Conservation (phyloP, 2,888 invertebrate species). For the Melanchra persicariae region DNA sequence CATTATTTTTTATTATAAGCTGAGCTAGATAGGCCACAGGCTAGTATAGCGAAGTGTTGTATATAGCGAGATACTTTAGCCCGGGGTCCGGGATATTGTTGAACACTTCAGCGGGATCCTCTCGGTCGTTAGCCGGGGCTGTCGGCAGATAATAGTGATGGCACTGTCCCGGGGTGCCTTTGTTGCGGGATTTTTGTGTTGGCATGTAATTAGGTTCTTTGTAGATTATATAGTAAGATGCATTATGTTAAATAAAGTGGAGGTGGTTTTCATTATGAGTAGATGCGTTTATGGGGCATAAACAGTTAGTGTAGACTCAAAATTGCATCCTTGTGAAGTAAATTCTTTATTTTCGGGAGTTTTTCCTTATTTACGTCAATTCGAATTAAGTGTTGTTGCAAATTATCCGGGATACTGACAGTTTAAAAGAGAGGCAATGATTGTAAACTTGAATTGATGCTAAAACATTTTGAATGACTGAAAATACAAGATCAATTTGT, state of each 20-base stretch:
- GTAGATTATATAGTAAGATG: constrained; percentile 15
- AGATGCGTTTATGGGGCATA: not conserved
- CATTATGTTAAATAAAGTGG: constrained; percentile 2
- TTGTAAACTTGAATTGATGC: constrained; percentile 25
- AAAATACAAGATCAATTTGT: constrained; percentile 23
- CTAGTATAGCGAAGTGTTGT: constrained; percentile 42
- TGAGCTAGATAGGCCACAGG: constrained; percentile 53
- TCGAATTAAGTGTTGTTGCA: constrained; percentile 16
- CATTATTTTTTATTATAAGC: constrained; percentile 65
- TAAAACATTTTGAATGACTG: constrained; percentile 27
- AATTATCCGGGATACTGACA: not conserved
- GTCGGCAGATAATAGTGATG: constrained; percentile 67
- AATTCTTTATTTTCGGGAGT: constrained; percentile 10
- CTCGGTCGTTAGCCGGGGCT: constrained; percentile 65
- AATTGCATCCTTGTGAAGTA: not conserved
- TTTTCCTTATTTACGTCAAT: constrained; percentile 4
- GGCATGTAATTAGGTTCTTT: constrained; percentile 55
- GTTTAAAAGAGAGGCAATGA: constrained; percentile 12
- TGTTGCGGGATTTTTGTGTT: constrained; percentile 49
- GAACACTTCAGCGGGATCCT: constrained; percentile 65
- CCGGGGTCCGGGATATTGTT: constrained; percentile 60
- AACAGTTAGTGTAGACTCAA: not conserved
- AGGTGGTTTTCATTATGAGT: constrained; percentile 4
- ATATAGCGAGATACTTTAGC: constrained; percentile 42
- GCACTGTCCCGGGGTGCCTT: constrained; percentile 53